Conservation (phyloP, 2,888 invertebrate genomes). For the Coleophora deauratella region DNA sequence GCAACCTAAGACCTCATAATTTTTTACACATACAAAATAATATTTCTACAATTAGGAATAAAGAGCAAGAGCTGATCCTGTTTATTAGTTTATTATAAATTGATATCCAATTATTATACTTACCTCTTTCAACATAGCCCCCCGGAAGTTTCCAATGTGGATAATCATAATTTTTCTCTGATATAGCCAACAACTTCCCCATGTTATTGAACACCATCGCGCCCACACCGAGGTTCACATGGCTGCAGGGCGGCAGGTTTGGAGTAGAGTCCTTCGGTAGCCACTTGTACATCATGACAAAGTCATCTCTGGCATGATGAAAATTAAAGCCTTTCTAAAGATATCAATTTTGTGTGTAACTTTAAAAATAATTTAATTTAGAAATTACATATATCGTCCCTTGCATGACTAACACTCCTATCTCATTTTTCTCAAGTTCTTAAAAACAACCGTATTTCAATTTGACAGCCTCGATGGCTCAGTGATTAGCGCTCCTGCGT, state of each 20-base stretch:
- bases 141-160: constrained; percentile 94
- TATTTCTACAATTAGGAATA: too few relatives aligned
- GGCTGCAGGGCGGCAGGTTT: constrained; percentile 83
- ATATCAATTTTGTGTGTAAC: constrained; percentile 31
- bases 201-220: constrained; percentile 87
- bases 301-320: constrained; percentile 89
- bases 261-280: constrained; percentile 75
- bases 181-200: constrained; percentile 84
- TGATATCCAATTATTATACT: constrained; percentile 6
- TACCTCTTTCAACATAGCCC: constrained; percentile 90
- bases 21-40: too few relatives aligned
- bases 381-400: background rate
- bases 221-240: constrained; percentile 87
- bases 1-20: too few relatives aligned
- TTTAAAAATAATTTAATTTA: background rate
- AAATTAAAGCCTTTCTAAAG: constrained; percentile 87
- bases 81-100: too few relatives aligned
- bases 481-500: too few relatives aligned
- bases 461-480: too few relatives aligned
- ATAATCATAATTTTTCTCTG: constrained; percentile 79
- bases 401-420: too few relatives aligned
- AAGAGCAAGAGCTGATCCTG: too few relatives aligned
- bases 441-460: too few relatives aligned
- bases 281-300: constrained; percentile 89
- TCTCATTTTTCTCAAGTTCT: too few relatives aligned